Base-by-base conservation (phyloP, 2,888 invertebrate genomes). In the Apodemia zela region DNA sequence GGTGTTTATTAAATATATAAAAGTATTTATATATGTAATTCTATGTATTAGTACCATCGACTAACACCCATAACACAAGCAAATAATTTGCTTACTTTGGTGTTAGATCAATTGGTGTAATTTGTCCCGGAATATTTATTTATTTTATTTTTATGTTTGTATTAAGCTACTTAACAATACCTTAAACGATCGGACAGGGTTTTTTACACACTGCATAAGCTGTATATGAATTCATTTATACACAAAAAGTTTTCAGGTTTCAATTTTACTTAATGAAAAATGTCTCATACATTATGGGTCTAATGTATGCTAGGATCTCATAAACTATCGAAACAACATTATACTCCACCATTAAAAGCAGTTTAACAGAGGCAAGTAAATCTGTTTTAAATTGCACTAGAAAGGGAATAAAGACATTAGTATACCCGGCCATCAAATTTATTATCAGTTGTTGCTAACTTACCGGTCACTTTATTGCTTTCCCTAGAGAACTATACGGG, bases 401-500 rank as follows among this genome's bases (percentile, higher is more conserved):
- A 47, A 45, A 38, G 47, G 59, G 61, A 59, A 61, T 51, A 33
- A 54, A 59, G 18, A 51, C 63, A 64, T 65, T 68, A 64, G 58
- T 62, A 63, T 63, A 54, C 60, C 63, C 63, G 63, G 62, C 59
- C 60, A 25, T 63, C 63, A 62, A 68, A 67, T 64, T 64, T 63
- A 63, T 58, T 63, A 66, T 64, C 63, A 64, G 49, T 62, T 49
- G 65, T 65, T 65, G 62, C 63, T 42, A 66, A 65, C 59, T 63
- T 60, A 63, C 63, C 62, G 67, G 63, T 59, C 65, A 67, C 58
- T 62, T 63, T 51, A 62, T 54, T 65, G 49, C 62, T 47, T 60
- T 62, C 63, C 59, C 49, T 21, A 29, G 65, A 63, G 66, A 69
- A 69, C 42, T 25, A 38, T 64, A 75, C 57, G 61, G 59, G 38